Conservation (phyloP, 1,140 invertebrate species). For the Oncopodura yosiiana region DNA sequence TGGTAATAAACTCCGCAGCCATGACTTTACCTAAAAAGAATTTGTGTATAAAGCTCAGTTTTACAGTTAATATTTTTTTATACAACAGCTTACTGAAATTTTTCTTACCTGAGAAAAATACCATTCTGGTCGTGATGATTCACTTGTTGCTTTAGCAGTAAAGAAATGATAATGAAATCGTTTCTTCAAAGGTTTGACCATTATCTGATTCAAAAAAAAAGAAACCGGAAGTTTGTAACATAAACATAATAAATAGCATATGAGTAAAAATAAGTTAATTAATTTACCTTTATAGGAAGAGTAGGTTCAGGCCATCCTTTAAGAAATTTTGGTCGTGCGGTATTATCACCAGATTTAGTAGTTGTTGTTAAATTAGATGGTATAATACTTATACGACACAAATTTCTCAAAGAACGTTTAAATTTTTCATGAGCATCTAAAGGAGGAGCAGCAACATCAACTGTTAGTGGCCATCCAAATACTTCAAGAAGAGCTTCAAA, state of each 20-base stretch:
- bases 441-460: conserved; percentile 24
- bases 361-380: background rate
- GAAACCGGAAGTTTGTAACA: background rate
- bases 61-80: background rate
- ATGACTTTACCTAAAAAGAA: conserved; percentile 23
- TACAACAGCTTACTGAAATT: background rate
- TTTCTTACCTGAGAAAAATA: conserved; percentile 30
- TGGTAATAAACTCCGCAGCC: conserved; percentile 29
- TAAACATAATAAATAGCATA: background rate
- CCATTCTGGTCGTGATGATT: conserved; percentile 31
- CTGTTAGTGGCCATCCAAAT: conserved; percentile 28
- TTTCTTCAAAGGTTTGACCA: conserved; percentile 29
- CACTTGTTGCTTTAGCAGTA: conserved; percentile 23
- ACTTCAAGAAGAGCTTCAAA: conserved; percentile 24
- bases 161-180: conserved; percentile 33
- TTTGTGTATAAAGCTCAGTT: background rate
- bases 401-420: conserved; percentile 12
- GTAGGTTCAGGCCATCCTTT: conserved; percentile 15
- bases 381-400: conserved; percentile 16
- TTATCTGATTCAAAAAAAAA: conserved; percentile 14
- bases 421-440: conserved; percentile 31
- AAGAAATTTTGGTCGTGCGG: background rate
- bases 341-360: no score
- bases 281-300: conserved; percentile 16
- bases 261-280: background rate